phyloP scores from a whole-genome alignment of 1,140 invertebrate species.

The Bombus impatiens region DNA sequence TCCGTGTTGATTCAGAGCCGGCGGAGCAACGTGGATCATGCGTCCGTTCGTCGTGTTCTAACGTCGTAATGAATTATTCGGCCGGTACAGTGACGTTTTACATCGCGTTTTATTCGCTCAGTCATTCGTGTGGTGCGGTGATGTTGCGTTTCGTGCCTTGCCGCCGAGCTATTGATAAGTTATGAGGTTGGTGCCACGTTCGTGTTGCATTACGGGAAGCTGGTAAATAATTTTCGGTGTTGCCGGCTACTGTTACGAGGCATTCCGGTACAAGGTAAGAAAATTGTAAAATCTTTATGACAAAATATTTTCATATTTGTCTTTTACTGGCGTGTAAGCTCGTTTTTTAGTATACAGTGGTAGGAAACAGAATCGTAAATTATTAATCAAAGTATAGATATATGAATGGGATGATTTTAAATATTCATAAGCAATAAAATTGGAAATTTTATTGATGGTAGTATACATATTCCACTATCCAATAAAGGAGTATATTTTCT shows the following conservation, averaged over 20 bases:
- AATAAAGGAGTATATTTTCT: too few relatives aligned
- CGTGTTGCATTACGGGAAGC: not conserved
- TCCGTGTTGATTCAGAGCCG: not conserved
- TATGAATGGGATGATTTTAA: too few relatives aligned
- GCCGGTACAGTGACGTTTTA: conserved; percentile 2
- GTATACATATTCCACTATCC: too few relatives aligned
- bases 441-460: too few relatives aligned
- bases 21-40: not conserved
- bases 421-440: too few relatives aligned
- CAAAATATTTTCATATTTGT: not conserved
- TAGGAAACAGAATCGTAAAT: too few relatives aligned
- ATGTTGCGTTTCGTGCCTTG: not conserved
- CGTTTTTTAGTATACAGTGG: not conserved
- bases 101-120: conserved; percentile 1
- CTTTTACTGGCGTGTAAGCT: not conserved
- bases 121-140: not conserved
- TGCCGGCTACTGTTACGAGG: not conserved
- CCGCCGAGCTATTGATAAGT: not conserved
- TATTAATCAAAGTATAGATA: too few relatives aligned
- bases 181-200: not conserved
- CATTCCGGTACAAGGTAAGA: not conserved
- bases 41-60: not conserved
- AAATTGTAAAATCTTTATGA: not conserved
- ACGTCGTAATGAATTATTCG: conserved; percentile 37
- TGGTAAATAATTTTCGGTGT: conserved; percentile 3